Conservation (phyloP, 2,888 invertebrate species). For the Drosophila testacea region DNA sequence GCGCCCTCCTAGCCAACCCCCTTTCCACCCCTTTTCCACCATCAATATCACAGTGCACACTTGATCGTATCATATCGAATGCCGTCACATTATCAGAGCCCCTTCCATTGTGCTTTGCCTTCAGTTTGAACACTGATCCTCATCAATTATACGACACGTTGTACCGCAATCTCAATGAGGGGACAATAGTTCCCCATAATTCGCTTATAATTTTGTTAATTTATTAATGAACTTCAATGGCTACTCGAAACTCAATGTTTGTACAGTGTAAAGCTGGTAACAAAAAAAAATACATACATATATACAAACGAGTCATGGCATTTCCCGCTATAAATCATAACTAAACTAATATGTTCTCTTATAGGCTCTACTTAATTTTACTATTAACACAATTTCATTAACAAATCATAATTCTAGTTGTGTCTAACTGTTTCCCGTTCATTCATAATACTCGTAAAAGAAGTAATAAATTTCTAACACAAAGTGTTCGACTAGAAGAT, state of each 20-base stretch:
- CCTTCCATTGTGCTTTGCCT: not conserved
- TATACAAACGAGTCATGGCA: not conserved
- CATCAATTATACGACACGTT: slow-evolving; percentile 15
- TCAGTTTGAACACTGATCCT: not conserved
- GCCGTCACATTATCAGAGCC: slow-evolving; percentile 38
- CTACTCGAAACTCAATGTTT: slow-evolving; percentile 1
- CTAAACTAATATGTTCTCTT: not conserved
- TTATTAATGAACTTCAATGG: slow-evolving; percentile 20
- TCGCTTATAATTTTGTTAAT: slow-evolving; percentile 39
- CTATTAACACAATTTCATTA: not conserved
- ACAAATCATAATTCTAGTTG: not conserved
- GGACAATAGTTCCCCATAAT: slow-evolving; percentile 34
- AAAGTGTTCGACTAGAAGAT: not conserved
- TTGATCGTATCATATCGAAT: slow-evolving; percentile 20
- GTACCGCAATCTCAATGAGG: slow-evolving; percentile 2
- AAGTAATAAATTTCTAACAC: not conserved
- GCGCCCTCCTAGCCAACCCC: not conserved
- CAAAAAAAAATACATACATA: no score
- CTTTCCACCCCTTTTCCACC: not conserved
- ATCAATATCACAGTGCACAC: slow-evolving; percentile 4
- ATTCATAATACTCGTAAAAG: not conserved
- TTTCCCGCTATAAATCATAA: slow-evolving; percentile 9
- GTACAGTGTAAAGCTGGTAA: no score
- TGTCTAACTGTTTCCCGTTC: not conserved
- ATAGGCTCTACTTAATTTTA: not conserved